Base-by-base conservation (phyloP, 64 coral and sea anemone species). In the Acropora tenuis region DNA sequence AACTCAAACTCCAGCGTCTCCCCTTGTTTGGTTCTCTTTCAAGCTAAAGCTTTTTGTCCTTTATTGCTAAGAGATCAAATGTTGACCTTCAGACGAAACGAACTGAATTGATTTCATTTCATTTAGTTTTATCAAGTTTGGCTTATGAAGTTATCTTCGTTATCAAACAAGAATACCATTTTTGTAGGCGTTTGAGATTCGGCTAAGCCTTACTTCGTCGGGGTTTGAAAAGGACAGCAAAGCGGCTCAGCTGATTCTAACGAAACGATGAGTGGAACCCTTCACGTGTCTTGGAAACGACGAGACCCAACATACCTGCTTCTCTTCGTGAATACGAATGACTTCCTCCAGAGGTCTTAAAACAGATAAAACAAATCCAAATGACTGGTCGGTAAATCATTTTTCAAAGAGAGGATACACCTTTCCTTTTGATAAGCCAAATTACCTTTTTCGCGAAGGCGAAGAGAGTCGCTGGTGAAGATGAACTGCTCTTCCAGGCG, bases 391-490 rank as follows among this genome's bases (percentile, higher is more conserved):
- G 73, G 73, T 47, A 7, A 75, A 10, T 75, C 41, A 45, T 9
- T 17, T 47, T 2, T 43, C 75, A 79, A 11, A 63, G 60, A 63
- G 3, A 63, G 0, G 16, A 15, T 30, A 30, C 30, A 30, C 30
- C 30, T 30, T 30, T 30, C 30, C 30, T 30, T 30, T 30, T 30
- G 30, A 30, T 30, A 30, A 30, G 30, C 30, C 30, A 30, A 10
- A 10, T 87, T 8, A 98, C 96, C 94, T 95, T 90, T 98, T 98
- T 17, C 96, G 90, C 50, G 91, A 95, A 46, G 96, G 96, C 42
- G 96, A 95, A 6, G 96, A 98, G 4, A 98, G 81, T 78, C 95
- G 90, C 67, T 98, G 93, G 84, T 98, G 96, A 72, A 98, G 90
- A 71, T 95, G 93, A 8, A 98, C 96, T 43, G 96, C 96, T 65